Percentiles rank a stretch among this genome's conserved stretches.
These are phyloP conservation scores for Lasioglossum vierecki DNA, from an alignment of 2,888 invertebrate genomes.

Conservation along the genomic window DNA sequence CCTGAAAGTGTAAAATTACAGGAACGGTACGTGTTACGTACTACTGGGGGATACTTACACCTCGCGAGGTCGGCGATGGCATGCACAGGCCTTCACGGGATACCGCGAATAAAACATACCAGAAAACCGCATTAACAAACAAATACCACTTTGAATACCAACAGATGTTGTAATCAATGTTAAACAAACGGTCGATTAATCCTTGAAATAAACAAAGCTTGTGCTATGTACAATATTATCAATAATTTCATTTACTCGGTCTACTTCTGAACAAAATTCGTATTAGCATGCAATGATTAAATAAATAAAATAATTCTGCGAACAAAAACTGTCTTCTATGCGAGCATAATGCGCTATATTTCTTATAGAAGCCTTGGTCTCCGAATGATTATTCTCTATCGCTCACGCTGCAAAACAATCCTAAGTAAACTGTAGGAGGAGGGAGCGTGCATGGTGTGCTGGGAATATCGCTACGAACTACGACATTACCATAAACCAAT, in stretches of 20 bases:
- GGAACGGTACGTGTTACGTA: slow-evolving; percentile 62
- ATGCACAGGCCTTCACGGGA: slow-evolving; percentile 90
- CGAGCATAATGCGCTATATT: slow-evolving; percentile 6
- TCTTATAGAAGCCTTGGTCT: background rate
- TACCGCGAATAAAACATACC: slow-evolving; percentile 80
- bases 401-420: slow-evolving; percentile 12
- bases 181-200: slow-evolving; percentile 18
- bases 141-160: slow-evolving; percentile 31
- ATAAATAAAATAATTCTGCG: background rate
- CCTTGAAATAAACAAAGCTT: background rate
- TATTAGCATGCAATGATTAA: background rate
- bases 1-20: slow-evolving; percentile 49
- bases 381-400: background rate
- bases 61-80: slow-evolving; percentile 94
- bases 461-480: background rate
- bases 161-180: slow-evolving; percentile 15
- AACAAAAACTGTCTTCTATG: background rate
- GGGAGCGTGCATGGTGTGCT: slow-evolving; percentile 9
- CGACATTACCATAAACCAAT: background rate
- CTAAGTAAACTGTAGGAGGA: slow-evolving; percentile 2
- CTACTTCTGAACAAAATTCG: background rate
- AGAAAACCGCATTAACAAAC: slow-evolving; percentile 76
- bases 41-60: slow-evolving; percentile 90
- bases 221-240: slow-evolving; percentile 10
- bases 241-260: background rate